Conservation (phyloP, 2,113 vertebrate species). For the Camelus bactrianus region DNA sequence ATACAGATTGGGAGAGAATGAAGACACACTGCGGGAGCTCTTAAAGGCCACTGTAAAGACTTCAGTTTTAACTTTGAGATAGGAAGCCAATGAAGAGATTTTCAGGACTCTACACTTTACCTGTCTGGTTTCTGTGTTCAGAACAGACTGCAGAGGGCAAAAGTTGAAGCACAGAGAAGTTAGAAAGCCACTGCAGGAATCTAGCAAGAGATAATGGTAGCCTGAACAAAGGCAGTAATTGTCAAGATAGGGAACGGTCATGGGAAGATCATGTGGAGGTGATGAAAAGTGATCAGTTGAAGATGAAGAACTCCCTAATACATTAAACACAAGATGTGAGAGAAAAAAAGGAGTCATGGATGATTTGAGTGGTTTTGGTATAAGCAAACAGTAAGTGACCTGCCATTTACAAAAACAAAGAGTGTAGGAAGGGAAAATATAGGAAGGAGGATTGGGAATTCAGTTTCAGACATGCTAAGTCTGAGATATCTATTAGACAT, state of each 20-base stretch:
- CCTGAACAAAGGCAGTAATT: neutral
- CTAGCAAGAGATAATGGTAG: neutral
- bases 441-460: neutral
- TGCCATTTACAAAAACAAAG: conserved; percentile 1
- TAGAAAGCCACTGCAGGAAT: neutral
- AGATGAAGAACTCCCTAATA: neutral
- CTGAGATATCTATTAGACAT: neutral
- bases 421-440: neutral
- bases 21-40: neutral
- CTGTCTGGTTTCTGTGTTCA: neutral
- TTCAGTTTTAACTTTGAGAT: neutral
- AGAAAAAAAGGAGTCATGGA: neutral
- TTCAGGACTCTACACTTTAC: neutral
- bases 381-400: neutral
- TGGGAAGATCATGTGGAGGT: neutral
- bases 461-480: neutral
- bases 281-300: neutral
- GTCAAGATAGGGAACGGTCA: neutral
- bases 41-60: neutral
- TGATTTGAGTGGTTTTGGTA: neutral
- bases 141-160: neutral
- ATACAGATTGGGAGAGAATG: neutral
- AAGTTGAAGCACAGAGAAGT: neutral
- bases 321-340: neutral
- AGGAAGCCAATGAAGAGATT: neutral